Conservation (phyloP, 2,797 vertebrate species). For the Sciurus vulgaris region DNA sequence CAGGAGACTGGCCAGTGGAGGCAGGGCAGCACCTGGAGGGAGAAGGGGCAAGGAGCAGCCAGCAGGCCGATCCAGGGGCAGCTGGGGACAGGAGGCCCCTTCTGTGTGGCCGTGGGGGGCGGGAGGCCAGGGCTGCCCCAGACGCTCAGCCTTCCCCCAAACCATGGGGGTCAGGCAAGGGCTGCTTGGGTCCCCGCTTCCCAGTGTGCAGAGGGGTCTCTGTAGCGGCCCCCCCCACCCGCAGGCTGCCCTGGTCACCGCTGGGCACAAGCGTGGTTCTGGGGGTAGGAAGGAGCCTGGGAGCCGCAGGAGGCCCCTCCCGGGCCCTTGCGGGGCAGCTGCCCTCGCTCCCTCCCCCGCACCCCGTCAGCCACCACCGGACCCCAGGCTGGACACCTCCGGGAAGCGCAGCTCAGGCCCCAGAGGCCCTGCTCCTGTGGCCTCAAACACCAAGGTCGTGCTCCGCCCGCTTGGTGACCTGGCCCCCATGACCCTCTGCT, state of each 20-base stretch:
- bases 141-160: slow-evolving; percentile 16
- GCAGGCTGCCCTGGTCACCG: neutral
- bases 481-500: neutral
- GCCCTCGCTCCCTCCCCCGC: neutral
- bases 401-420: neutral
- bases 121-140: slow-evolving; percentile 5
- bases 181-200: neutral
- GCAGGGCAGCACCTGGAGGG: neutral
- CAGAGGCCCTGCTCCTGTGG: neutral
- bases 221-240: neutral
- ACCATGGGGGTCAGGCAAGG: slow-evolving; percentile 53
- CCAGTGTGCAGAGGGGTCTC: neutral
- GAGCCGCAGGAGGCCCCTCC: slow-evolving; percentile 54
- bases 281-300: neutral
- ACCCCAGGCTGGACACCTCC: too few species aligned
- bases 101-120: neutral
- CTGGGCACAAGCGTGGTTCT: neutral
- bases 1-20: neutral
- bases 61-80: neutral
- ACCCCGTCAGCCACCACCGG: too few species aligned
- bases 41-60: neutral
- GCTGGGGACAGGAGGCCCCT: neutral
- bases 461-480: neutral
- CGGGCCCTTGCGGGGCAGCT: slow-evolving; percentile 47
- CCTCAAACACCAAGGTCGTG: slow-evolving; percentile 6